A percentile compares a stretch with the other conserved stretches of the same genome.
These are phyloP conservation scores for Manis crassicaudata DNA, from an alignment of 2,797 vertebrate genomes.

Conservation along the genomic window DNA sequence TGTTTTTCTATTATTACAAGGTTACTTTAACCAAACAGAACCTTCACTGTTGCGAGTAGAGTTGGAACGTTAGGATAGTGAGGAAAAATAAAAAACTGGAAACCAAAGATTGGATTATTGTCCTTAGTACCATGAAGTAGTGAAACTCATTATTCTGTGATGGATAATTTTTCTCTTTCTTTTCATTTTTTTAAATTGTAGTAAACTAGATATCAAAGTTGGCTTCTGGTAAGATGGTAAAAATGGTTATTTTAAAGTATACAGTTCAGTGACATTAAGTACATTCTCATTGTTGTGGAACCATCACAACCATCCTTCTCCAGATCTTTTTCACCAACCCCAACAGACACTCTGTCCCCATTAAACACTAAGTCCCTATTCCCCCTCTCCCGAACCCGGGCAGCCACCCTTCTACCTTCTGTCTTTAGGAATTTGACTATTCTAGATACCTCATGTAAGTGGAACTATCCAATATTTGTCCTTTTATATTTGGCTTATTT, in stretches of 20 bases:
- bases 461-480: background rate
- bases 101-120: conserved; percentile 36
- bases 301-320: background rate
- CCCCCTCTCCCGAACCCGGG: background rate
- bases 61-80: background rate
- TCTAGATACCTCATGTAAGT: background rate
- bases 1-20: background rate
- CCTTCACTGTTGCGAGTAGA: background rate
- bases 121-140: background rate
- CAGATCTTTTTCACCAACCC: conserved; percentile 9
- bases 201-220: background rate
- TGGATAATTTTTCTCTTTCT: background rate
- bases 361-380: background rate
- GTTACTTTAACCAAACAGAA: conserved; percentile 42
- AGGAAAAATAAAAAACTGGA: conserved; percentile 6
- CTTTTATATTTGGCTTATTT: background rate
- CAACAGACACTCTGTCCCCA: conserved; percentile 1
- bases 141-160: background rate
- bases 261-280: background rate
- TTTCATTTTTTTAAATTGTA: background rate
- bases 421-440: background rate
- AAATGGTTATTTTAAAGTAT: background rate
- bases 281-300: background rate
- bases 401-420: background rate
- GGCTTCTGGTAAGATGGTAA: background rate